Evolutionary conservation across 2,113 vertebrate species (phyloP).

Genomic region (Holacanthus passer): DNA sequence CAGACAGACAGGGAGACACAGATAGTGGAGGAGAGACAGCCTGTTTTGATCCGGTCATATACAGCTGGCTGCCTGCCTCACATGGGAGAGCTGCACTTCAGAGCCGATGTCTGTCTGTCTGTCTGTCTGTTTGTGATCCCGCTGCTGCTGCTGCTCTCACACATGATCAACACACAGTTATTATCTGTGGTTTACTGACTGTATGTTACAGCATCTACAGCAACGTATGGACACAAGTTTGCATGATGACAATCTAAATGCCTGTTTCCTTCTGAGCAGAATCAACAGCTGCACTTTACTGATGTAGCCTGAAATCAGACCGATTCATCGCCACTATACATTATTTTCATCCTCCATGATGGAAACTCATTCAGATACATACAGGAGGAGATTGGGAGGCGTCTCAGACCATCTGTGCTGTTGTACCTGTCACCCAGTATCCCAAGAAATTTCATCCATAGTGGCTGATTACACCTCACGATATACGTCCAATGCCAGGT

Average conservation of each 20-base stretch:
- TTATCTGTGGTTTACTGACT: conserved; percentile 33
- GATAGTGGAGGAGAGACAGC: conserved; percentile 27
- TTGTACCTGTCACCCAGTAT: neutral
- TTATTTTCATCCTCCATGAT: neutral
- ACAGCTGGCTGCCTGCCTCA: conserved; percentile 57
- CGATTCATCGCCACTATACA: neutral
- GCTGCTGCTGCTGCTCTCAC: conserved; percentile 25
- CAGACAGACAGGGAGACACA: conserved; percentile 38
- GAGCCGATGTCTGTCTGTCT: conserved; percentile 51
- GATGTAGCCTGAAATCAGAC: neutral
- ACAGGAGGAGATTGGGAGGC: neutral
- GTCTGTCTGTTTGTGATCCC: conserved; percentile 37
- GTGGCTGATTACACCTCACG: too few relatives aligned
- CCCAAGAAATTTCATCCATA: neutral
- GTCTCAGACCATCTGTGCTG: neutral
- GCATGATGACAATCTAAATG: conserved; percentile 2
- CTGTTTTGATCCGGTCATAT: conserved; percentile 48
- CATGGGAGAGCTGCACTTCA: conserved; percentile 60
- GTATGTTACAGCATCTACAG: neutral
- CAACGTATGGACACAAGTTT: neutral
- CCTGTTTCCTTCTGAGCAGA: neutral
- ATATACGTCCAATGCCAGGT: neutral
- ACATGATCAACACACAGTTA: conserved; percentile 42
- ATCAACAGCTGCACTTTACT: neutral
- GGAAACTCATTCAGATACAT: neutral